Evolutionary conservation across 2,888 invertebrate genomes (phyloP), one percentile per base, ranked within the genome.

Genomic region (Elegia similella): DNA sequence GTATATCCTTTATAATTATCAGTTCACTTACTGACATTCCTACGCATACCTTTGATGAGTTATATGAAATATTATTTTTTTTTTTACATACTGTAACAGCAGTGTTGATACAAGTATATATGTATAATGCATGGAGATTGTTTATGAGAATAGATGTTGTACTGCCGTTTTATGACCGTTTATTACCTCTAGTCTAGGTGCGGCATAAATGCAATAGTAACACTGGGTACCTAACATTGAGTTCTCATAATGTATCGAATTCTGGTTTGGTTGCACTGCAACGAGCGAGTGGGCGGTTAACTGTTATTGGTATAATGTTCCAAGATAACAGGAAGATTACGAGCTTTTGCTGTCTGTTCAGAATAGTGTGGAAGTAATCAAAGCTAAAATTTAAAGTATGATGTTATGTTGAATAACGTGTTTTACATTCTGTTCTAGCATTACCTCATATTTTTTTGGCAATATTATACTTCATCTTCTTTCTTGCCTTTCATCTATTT

Each of bases 201-300:
- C 34, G 34, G 50, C 34, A 50, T 12, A 3, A 38, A 34, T 50
- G 34, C 34, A 50, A 7, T 34, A 2, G 44, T 17, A 34, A 12
- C 10, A 12, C 10, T 10, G 12, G 34, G 12, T 34, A n/a, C 12
- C n/a, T 23, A 38, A 5, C 12, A 38, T 38, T 46, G 10, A 16
- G 16, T 50, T 34, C 50, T 34, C 16, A 50, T 34, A 17, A 50
- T 50, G 32, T 32, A 15, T 30, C 34, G 17, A 16, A 50, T 50
- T 50, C 50, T 17, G 34, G 50, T 50, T 38, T 38, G 38, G 5
- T 10, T 38, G 34, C 34, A 34, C 12, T 34, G 50, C 50, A 50
- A 12, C 50, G 50, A 12, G 38, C 38, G 38, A 7, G 50, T 50
- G 50, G 50, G 50, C 34, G 50, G 10, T 50, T 50, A 50, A 50